Percentiles rank a stretch among this genome's conserved stretches.
phyloP scores from a whole-genome alignment of 2,113 vertebrate species.

The Paracanthobrama guichenoti region DNA sequence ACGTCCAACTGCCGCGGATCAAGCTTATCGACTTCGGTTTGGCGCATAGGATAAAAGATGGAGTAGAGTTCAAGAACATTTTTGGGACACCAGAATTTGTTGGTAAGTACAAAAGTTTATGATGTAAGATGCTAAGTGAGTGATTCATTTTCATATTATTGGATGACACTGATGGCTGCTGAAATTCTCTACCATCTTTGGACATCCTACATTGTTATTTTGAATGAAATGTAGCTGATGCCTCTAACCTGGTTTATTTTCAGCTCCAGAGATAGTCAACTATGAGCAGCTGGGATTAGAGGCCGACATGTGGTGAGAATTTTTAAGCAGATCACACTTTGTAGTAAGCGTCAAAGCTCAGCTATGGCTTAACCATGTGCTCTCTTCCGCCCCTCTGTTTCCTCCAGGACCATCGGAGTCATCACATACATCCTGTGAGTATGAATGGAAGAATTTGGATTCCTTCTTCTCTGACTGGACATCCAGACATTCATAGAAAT shows the following conservation, averaged over 20 bases:
- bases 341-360: conserved; percentile 22
- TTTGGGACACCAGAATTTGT: conserved; percentile 98
- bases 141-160: conserved; percentile 32
- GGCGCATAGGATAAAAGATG: conserved; percentile 92
- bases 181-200: conserved; percentile 32
- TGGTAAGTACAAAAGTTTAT: conserved; percentile 74
- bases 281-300: conserved; percentile 92
- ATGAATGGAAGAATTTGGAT: conserved; percentile 37
- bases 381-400: conserved; percentile 41
- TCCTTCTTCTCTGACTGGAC: background rate
- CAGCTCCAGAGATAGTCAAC: conserved; percentile 98
- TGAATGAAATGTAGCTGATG: conserved; percentile 55
- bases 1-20: conserved; percentile 84
- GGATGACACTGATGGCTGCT: background rate
- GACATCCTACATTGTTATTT: conserved; percentile 27
- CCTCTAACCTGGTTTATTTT: conserved; percentile 67
- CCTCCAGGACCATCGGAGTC: conserved; percentile 92
- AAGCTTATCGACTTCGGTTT: conserved; percentile 97
- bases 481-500: background rate
- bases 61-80: conserved; percentile 95
- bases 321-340: conserved; percentile 55
- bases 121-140: background rate
- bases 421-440: conserved; percentile 99
- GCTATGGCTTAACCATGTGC: conserved; percentile 62
- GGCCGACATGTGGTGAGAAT: conserved; percentile 95